Base-by-base conservation (phyloP, 2,113 vertebrate species). In the Cottus gobio region DNA sequence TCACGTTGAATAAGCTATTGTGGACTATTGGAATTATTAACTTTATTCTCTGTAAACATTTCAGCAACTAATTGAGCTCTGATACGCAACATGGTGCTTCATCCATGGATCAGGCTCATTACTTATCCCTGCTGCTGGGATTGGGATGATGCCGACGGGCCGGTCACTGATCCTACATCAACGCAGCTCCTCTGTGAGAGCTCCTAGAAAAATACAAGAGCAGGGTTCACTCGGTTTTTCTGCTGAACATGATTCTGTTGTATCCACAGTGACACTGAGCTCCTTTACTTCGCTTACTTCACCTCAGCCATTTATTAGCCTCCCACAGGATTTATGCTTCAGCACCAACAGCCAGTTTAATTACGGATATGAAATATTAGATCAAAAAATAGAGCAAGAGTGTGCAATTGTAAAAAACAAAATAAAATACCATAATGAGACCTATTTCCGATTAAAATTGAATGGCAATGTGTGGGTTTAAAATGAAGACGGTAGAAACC, bases 311-410 rank as follows among this genome's bases (percentile, higher is more conserved):
- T 90, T 91, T 87, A 86, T 91, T 89, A 86, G 77, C 71, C 71
- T 89, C 86, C 76, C 79, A 75, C 71, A 20, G 88, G 86, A 88
- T 78, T 89, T 76, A 89, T 75, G 75, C 74, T 77, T 31, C 30
- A 10, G 62, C 39, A 37, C 89, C 84, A 87, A 84, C 83, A 72
- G 69, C 82, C 83, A 79, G 50, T 31, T 63, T 89, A 90, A 92
- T 90, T 90, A 88, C 31, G 57, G 67, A 71, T 85, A 82, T 88
- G 84, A 87, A 84, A 89, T 86, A 85, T 88, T 52, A 61, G 54
- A 79, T 81, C 5, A 86, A 84, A 87, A 86, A 80, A 87, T 61
- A 70, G 54, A 83, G 70, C 20, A 69, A 71, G 75, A 82, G 80
- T 62, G 52, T 85, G 78, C 57, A 77, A 73, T 84, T 82, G 76